A percentile compares a stretch with the other conserved stretches of the same genome.
Evolutionary conservation across 2,113 vertebrate species (phyloP).

Genomic region (Myiopsitta monachus): DNA sequence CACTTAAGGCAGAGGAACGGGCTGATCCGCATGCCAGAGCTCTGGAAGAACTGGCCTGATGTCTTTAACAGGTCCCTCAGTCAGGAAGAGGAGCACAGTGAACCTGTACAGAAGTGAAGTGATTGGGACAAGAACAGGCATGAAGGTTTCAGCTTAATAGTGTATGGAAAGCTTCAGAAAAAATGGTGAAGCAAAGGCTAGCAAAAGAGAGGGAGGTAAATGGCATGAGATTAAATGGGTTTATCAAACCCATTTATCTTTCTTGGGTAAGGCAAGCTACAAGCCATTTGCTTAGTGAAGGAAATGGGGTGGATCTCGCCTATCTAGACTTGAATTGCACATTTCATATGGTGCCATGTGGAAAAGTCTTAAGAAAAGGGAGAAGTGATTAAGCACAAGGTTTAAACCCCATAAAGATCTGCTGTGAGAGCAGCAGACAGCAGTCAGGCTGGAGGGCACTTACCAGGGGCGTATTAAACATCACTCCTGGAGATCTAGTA

Average conservation of each 20-base stretch:
- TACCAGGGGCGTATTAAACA: background rate
- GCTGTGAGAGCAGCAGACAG: background rate
- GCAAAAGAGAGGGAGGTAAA: background rate
- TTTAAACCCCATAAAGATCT: background rate
- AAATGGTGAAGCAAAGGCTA: background rate
- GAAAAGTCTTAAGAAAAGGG: background rate
- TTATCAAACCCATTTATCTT: constrained; percentile 47
- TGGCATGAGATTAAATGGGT: constrained; percentile 30
- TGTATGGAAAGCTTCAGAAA: background rate
- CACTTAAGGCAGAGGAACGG: constrained; percentile 40
- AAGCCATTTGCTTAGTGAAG: constrained; percentile 16
- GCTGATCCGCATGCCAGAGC: constrained; percentile 56
- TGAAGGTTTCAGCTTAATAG: constrained; percentile 3
- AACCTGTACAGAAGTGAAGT: background rate
- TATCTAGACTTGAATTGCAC: background rate
- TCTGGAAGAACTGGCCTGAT: constrained; percentile 50
- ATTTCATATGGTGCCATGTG: background rate
- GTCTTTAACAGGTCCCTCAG: constrained; percentile 34
- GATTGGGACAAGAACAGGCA: constrained; percentile 45
- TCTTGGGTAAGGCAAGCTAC: constrained; percentile 7
- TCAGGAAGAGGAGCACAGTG: background rate
- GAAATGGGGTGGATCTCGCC: background rate
- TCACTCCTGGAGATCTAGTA: background rate
- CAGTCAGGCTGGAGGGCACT: background rate
- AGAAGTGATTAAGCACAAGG: background rate